phyloP scores from a whole-genome alignment of 2,888 invertebrate genomes.

The Chalcis sispes region DNA sequence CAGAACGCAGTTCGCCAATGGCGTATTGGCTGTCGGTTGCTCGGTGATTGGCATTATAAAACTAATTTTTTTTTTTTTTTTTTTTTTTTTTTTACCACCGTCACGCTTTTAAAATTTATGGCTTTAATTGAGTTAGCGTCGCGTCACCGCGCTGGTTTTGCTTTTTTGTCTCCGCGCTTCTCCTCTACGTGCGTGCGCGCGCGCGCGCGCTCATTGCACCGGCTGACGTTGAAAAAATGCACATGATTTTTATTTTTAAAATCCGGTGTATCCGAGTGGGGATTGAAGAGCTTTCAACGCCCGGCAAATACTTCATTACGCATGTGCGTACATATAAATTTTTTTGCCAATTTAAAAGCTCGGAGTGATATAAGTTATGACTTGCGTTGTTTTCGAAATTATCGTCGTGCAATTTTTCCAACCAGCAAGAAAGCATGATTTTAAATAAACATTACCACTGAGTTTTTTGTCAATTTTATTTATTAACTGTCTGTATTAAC shows the following conservation, averaged over 20 bases:
- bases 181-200: not conserved
- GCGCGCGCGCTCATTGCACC: too few relatives aligned
- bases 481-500: too few relatives aligned
- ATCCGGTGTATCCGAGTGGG: not conserved
- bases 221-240: slow-evolving; percentile 26
- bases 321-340: not conserved
- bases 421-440: too few relatives aligned
- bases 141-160: not conserved
- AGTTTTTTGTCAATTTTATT: too few relatives aligned
- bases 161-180: slow-evolving; percentile 7
- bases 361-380: too few relatives aligned
- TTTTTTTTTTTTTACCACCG: slow-evolving; percentile 9
- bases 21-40: not conserved
- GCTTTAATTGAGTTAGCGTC: slow-evolving; percentile 42
- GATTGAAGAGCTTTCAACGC: slow-evolving; percentile 29
- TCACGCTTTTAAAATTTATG: slow-evolving; percentile 43
- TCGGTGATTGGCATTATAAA: slow-evolving; percentile 35
- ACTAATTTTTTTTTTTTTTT: too few relatives aligned
- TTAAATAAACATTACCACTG: too few relatives aligned
- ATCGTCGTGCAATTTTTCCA: too few relatives aligned
- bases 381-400: too few relatives aligned
- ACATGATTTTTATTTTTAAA: slow-evolving; percentile 41
- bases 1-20: not conserved
- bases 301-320: not conserved
- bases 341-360: too few relatives aligned